A percentile compares a stretch with the other conserved stretches of the same genome.
Conservation (phyloP, 2,888 invertebrate genomes). For the Caenorhabditis sp. region DNA sequence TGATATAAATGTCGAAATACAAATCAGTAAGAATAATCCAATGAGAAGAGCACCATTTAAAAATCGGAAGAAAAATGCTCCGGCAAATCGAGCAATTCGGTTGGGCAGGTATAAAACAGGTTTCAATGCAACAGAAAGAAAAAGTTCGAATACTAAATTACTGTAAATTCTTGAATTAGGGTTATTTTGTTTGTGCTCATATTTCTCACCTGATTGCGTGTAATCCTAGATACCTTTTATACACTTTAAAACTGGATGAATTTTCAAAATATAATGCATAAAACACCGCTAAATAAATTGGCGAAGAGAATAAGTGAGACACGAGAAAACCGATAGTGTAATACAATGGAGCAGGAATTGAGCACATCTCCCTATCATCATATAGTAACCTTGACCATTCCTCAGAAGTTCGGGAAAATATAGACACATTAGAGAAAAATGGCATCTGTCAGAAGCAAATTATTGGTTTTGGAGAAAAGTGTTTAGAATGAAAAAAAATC, state of each 20-base stretch:
- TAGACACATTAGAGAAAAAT: slow-evolving; percentile 25
- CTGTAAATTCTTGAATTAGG: no score
- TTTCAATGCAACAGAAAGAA: slow-evolving; percentile 22
- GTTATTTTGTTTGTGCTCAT: no score
- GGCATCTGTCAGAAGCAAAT: background rate
- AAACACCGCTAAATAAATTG: slow-evolving; percentile 25
- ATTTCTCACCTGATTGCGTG: slow-evolving; percentile 16
- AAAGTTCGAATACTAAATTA: slow-evolving; percentile 23
- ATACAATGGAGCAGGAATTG: slow-evolving; percentile 13
- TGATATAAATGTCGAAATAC: slow-evolving; percentile 16
- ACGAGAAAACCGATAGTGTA: slow-evolving; percentile 17
- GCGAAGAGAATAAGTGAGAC: slow-evolving; percentile 24
- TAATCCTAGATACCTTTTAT: slow-evolving; percentile 19
- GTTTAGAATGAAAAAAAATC: no score
- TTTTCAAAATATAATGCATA: slow-evolving; percentile 23
- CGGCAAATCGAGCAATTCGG: slow-evolving; percentile 16
- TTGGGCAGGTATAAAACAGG: slow-evolving; percentile 26
- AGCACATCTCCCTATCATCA: slow-evolving; percentile 27
- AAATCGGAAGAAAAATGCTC: slow-evolving; percentile 9
- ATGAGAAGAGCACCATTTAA: slow-evolving; percentile 21
- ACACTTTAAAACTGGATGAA: slow-evolving; percentile 14
- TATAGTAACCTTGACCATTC: slow-evolving; percentile 28
- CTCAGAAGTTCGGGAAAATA: slow-evolving; percentile 6
- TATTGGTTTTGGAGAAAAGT: no score
- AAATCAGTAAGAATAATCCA: slow-evolving; percentile 19